Evolutionary conservation across 2,888 invertebrate species (phyloP).

Genomic region (Gordius sp.): DNA sequence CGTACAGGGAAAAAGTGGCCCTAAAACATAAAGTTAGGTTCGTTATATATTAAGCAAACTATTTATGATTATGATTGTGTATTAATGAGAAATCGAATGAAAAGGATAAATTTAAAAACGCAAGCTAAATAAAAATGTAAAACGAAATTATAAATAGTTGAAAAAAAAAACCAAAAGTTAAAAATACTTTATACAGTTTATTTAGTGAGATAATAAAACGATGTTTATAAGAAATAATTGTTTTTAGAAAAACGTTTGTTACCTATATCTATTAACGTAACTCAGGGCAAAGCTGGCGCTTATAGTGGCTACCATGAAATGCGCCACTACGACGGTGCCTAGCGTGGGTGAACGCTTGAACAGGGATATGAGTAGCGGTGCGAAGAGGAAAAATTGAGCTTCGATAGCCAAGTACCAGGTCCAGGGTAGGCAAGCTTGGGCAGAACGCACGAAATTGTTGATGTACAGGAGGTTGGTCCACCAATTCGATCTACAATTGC

Average conservation of each 20-base stretch:
- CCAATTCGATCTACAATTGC: conserved; percentile 24
- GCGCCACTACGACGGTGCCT: not conserved
- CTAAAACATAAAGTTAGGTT: no score
- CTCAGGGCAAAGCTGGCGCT: conserved; percentile 5
- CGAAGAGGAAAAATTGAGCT: conserved; percentile 41
- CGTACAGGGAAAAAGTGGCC: not conserved
- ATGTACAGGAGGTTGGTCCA: conserved; percentile 27
- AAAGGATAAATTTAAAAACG: no score
- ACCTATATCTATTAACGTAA: conserved; percentile 15
- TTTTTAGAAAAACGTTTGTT: no score
- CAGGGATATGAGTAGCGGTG: conserved; percentile 40
- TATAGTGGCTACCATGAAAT: not conserved
- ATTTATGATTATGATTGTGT: no score
- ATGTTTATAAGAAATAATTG: no score
- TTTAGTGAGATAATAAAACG: no score
- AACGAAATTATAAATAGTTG: no score
- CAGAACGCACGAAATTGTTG: conserved; percentile 26
- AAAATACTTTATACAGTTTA: no score
- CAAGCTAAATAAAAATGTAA: no score
- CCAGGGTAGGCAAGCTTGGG: conserved; percentile 37
- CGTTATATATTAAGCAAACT: no score
- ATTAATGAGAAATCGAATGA: no score
- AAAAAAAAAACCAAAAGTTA: no score
- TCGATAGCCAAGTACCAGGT: conserved; percentile 47
- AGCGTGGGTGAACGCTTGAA: conserved; percentile 23